These are phyloP conservation scores for Palythoa grandiflora DNA, from an alignment of 92 coral and sea anemone species.

Conservation along the genomic window DNA sequence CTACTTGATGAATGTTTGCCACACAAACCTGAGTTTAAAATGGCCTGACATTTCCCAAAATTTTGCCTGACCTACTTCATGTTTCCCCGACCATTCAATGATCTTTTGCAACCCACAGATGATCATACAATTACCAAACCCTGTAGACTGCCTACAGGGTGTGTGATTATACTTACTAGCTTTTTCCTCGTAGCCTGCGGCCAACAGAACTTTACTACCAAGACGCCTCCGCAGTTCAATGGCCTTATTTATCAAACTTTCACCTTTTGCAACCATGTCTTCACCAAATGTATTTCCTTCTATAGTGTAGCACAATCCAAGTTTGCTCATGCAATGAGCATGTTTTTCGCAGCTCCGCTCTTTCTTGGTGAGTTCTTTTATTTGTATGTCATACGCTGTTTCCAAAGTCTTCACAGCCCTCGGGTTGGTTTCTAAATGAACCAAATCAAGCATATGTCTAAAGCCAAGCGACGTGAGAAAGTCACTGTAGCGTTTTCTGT, in stretches of 20 bases:
- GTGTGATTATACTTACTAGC: conserved; percentile 48
- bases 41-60: no score
- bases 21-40: no score
- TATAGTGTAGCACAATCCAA: conserved; percentile 53
- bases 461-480: conserved; percentile 62
- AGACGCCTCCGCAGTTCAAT: conserved; percentile 36
- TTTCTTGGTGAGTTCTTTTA: conserved; percentile 7
- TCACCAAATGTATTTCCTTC: conserved; percentile 14
- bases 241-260: conserved; percentile 50
- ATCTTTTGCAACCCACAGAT: no score
- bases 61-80: no score
- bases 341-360: conserved; percentile 31
- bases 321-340: conserved; percentile 67
- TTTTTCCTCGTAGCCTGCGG: conserved; percentile 58
- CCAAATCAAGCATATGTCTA: conserved; percentile 52
- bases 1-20: no score
- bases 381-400: conserved; percentile 42
- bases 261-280: background rate
- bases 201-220: conserved; percentile 50
- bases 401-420: conserved; percentile 44
- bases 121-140: no score
- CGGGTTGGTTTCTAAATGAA: conserved; percentile 41
- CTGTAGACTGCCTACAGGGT: no score
- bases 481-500: conserved; percentile 53
- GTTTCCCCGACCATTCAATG: no score